Evolutionary conservation across 2,113 vertebrate species (phyloP).

Genomic region (Phylloscopus trochilus): DNA sequence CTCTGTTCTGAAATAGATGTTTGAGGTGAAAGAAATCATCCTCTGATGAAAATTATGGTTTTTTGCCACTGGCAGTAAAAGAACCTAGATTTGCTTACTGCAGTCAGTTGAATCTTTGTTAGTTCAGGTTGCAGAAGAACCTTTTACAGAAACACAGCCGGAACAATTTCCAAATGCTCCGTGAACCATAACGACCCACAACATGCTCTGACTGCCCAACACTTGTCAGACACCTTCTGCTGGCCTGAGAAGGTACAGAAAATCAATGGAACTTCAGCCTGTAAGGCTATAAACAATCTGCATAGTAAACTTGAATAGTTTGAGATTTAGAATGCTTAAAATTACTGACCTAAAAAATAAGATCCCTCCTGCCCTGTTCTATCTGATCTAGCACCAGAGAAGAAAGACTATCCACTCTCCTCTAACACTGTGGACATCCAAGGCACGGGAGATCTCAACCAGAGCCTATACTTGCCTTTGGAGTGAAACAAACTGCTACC

Average conservation of each 20-base stretch:
- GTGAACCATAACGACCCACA: not conserved
- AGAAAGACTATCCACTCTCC: not conserved
- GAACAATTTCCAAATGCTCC: not conserved
- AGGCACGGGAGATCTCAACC: not conserved
- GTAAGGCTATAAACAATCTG: not conserved
- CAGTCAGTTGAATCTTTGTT: not conserved
- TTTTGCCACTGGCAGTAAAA: not conserved
- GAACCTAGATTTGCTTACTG: not conserved
- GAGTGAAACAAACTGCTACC: not conserved
- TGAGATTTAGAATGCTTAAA: not conserved
- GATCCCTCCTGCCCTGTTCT: not conserved
- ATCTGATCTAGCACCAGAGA: not conserved
- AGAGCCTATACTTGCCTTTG: not conserved
- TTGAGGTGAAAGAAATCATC: not conserved
- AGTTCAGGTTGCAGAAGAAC: not conserved
- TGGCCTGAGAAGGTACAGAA: not conserved
- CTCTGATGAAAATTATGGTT: not conserved
- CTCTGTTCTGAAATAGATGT: not conserved
- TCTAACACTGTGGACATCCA: not conserved
- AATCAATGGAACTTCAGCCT: not conserved
- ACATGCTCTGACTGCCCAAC: not conserved
- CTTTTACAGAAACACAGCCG: not conserved
- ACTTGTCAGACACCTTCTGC: not conserved
- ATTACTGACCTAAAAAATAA: not conserved
- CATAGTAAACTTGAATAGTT: not conserved